Base-by-base conservation (phyloP, 2,113 vertebrate genomes). In the Platichthys flesus region DNA sequence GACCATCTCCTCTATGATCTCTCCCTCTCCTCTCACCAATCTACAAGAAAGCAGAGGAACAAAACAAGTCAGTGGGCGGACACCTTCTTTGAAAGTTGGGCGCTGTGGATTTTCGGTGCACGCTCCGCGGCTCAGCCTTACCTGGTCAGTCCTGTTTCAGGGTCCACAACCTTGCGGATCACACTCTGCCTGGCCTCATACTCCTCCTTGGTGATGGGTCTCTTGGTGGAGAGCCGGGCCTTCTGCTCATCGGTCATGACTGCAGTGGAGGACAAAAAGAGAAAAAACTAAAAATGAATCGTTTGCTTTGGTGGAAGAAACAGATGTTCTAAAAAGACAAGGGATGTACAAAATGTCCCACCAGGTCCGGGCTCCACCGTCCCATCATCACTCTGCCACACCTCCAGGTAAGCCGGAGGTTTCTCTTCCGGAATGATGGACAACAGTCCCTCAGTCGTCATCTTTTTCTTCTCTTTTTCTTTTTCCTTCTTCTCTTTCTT, bases 211-310 rank as follows among this genome's bases (percentile, higher is more conserved):
- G 97, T 99, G 92, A 99, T 93, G 0, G 98, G 97, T 74, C 97
- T 97, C 94, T 97, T 98, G 0, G 97, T 98, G 90, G 96, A 94
- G 72, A 98, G 94, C 16, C 96, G 95, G 52, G 96, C 97, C 52
- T 98, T 99, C 92, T 99, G 98, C 28, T 98, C 97, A 0, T 99
- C 98, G 0, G 97, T 99, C 94, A 99, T 94, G 5, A 81, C 97
- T 99, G 85, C n/a, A 76, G 57, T 74, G 85, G 59, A 73, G 16
- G 55, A 52, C 7, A n/a, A n/a, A n/a, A 49, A 18, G 40, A 13
- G 13, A 13, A 42, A 42, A 12, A 10, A 42, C 40, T 3, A 10
- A 2, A 42, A 12, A 3, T 13, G 12, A 13, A 42, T 42, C 40
- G 12, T 42, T 42, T 42, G 40, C 9, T 42, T 42, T 42, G 40